phyloP scores from a whole-genome alignment of 2,888 invertebrate genomes.

The Acrobasis repandana region DNA sequence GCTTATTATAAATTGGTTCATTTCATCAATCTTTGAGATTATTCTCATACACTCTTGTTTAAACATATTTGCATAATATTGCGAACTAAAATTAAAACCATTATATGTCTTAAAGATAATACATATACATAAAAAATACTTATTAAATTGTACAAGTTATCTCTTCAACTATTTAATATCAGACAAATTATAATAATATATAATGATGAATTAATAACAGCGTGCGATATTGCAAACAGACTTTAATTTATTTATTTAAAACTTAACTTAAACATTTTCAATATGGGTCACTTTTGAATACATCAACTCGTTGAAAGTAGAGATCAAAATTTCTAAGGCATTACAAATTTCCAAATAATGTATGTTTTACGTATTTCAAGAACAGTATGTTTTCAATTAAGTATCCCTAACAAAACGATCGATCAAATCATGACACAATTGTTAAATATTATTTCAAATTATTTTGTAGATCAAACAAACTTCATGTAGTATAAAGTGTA shows the following conservation, averaged over 20 bases:
- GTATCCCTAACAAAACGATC: not conserved
- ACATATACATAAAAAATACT: constrained; percentile 12
- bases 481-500: no score
- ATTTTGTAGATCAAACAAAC: not conserved
- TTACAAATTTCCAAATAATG: not conserved
- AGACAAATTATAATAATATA: not conserved
- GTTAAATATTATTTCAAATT: not conserved
- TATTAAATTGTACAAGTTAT: not conserved
- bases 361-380: not conserved
- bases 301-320: constrained; percentile 5
- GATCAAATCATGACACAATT: no score
- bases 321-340: constrained; percentile 6
- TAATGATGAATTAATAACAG: not conserved
- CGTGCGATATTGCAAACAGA: not conserved
- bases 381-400: not conserved
- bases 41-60: not conserved
- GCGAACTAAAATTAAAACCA: not conserved
- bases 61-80: constrained; percentile 5
- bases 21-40: not conserved
- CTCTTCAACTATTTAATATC: not conserved
- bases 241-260: not conserved
- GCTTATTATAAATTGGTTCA: constrained; percentile 12
- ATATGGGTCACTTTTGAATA: not conserved
- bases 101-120: not conserved
- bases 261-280: not conserved